phyloP scores from a whole-genome alignment of 2,888 invertebrate species.

The Mythimna vitellina region DNA sequence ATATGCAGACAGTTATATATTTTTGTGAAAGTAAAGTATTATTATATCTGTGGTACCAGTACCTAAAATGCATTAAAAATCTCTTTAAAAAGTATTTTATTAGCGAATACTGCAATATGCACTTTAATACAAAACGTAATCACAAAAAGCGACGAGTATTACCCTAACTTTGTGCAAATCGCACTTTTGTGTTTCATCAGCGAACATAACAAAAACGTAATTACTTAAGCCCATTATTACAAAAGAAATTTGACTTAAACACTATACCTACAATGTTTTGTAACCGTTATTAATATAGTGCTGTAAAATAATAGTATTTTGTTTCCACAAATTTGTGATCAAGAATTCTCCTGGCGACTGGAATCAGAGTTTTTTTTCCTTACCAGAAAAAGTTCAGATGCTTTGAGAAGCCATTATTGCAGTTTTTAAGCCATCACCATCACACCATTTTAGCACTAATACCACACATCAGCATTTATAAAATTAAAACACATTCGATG shows the following conservation, averaged over 20 bases:
- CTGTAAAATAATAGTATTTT: slow-evolving; percentile 12
- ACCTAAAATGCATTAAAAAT: neutral
- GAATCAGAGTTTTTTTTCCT: neutral
- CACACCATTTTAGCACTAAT: neutral
- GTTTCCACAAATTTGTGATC: slow-evolving; percentile 3
- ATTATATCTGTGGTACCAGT: neutral
- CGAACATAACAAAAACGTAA: slow-evolving; percentile 36
- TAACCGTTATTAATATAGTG: slow-evolving; percentile 3
- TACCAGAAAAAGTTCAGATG: neutral
- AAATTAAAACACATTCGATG: no score
- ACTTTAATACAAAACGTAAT: slow-evolving; percentile 16
- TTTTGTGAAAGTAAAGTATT: neutral
- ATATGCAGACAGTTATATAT: neutral
- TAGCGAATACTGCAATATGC: neutral
- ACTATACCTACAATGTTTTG: slow-evolving; percentile 26
- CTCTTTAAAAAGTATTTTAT: neutral
- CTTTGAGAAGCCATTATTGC: neutral
- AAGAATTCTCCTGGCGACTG: neutral
- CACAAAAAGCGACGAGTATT: slow-evolving; percentile 2
- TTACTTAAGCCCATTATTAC: slow-evolving; percentile 35
- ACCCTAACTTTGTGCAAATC: slow-evolving; percentile 19
- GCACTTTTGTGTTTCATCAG: slow-evolving; percentile 41
- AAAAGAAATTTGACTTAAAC: slow-evolving; percentile 23
- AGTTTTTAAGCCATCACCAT: neutral
- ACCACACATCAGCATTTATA: no score